Conservation (phyloP, 2,888 invertebrate species). For the Laspeyria flexula region DNA sequence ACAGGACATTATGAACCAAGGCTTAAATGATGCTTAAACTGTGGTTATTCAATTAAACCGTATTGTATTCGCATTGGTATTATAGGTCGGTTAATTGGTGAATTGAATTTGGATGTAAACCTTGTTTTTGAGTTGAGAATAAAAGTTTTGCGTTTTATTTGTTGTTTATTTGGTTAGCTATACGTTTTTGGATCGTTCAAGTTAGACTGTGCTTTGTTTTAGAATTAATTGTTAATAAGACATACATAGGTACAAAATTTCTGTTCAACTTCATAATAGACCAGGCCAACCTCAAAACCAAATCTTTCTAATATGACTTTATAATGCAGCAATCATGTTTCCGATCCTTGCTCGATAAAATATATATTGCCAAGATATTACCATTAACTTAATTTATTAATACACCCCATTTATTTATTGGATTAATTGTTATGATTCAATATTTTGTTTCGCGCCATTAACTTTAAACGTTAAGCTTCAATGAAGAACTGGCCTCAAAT, state of each 20-base stretch:
- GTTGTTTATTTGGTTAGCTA: too few species aligned
- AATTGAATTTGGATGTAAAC: conserved; percentile 11
- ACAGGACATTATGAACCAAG: conserved; percentile 31
- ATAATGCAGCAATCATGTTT: too few species aligned
- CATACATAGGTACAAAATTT: too few species aligned
- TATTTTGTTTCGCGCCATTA: conserved; percentile 2
- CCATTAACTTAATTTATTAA: too few species aligned
- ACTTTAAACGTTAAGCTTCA: neutral
- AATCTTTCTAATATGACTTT: too few species aligned
- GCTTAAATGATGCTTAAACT: conserved; percentile 25
- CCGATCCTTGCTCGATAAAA: too few species aligned
- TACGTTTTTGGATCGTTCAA: too few species aligned
- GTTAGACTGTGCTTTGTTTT: too few species aligned
- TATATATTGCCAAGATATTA: too few species aligned
- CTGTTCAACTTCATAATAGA: too few species aligned
- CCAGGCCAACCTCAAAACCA: too few species aligned
- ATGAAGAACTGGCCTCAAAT: neutral
- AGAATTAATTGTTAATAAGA: too few species aligned
- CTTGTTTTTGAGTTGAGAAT: conserved; percentile 9
- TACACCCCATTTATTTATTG: neutral
- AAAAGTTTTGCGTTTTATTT: neutral
- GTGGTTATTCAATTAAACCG: conserved; percentile 22
- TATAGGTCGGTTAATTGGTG: conserved; percentile 39
- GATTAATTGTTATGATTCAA: conserved; percentile 1
- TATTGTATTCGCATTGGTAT: conserved; percentile 30